Evolutionary conservation across 2,113 vertebrate genomes (phyloP), one percentile per base, ranked within the genome.

Genomic region (Caretta caretta): DNA sequence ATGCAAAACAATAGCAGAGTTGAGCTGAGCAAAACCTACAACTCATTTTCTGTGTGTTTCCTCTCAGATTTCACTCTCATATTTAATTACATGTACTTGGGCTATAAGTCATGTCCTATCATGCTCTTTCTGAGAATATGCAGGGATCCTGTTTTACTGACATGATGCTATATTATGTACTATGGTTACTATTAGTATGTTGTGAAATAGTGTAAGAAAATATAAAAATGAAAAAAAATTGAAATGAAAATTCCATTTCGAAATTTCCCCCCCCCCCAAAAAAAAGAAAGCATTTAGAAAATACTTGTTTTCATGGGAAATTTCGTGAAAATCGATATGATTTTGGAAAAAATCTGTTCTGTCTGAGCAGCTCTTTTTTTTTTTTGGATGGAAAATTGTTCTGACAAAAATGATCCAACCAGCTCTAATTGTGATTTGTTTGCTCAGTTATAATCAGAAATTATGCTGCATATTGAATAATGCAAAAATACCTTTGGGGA

Each of bases 21-120:
- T 19, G 38, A 31, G 49, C 2, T 2, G 7, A 4, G 46, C 10
- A 79, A 69, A n/a, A 7, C 50, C 42, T 16, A 8, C 1, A 0
- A n/a, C 27, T 24, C 5, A 1, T 8, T 27, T 48, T 46, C 48
- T 14, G 27, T 87, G 20, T 35, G 49, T 10, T 54, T 49, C 79
- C 31, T 22, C 2, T 50, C 16, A 3, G 49, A 0, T 35, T 54
- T 4, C 62, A 24, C 75, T 46, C 75, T 13, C 27, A 25, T 62
- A 62, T 31, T 82, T 49, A 54, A 5, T 25, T 6, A 79, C 48
- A 38, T 35, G 19, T 5, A 25, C 84, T 9, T 16, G 29, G 11
- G 65, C 79, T 46, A 56, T 29, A 69, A 1, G 25, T 35, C 62
- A 19, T 29, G 46, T 35, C 17, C 49, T 82, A 42, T 54, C 19